A percentile compares a stretch with the other conserved stretches of the same genome.
phyloP scores from a whole-genome alignment of 2,888 invertebrate species.

The Philhelius pedissequus region DNA sequence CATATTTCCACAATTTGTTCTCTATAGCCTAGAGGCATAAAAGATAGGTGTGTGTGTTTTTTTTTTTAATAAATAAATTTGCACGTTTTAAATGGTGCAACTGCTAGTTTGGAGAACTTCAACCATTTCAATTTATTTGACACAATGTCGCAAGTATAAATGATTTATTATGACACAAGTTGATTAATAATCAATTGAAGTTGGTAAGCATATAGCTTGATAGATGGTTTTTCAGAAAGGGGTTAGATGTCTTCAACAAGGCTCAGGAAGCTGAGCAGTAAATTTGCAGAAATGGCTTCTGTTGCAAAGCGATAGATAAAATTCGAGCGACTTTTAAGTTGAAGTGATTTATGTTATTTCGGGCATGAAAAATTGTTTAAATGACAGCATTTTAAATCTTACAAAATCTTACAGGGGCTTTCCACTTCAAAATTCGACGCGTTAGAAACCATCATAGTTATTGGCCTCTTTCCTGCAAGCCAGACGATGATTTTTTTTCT shows the following conservation, averaged over 20 bases:
- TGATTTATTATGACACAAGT: slow-evolving; percentile 52
- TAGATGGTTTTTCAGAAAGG: slow-evolving; percentile 38
- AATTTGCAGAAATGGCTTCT: not conserved
- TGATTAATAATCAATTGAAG: slow-evolving; percentile 58
- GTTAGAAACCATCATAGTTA: not conserved
- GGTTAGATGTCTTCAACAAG: slow-evolving; percentile 22
- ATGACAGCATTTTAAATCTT: not conserved
- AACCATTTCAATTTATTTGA: slow-evolving; percentile 5
- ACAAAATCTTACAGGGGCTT: not conserved
- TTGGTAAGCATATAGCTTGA: slow-evolving; percentile 38
- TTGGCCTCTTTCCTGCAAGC: not conserved
- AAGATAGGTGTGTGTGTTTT: not conserved
- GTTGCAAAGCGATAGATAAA: slow-evolving; percentile 4
- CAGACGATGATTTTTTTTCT: not conserved
- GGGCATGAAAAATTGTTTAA: slow-evolving; percentile 8
- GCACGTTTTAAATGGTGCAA: not conserved
- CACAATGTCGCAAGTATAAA: slow-evolving; percentile 26
- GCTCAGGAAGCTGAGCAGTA: not conserved
- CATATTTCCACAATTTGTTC: too few species aligned
- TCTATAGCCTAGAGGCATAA: not conserved
- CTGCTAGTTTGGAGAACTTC: not conserved
- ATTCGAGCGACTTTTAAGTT: not conserved
- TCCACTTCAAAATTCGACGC: not conserved
- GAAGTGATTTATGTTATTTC: slow-evolving; percentile 8
- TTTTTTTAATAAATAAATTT: slow-evolving; percentile 5